Evolutionary conservation across 2,888 invertebrate species (phyloP).

Genomic region (Limnephilus lunatus): DNA sequence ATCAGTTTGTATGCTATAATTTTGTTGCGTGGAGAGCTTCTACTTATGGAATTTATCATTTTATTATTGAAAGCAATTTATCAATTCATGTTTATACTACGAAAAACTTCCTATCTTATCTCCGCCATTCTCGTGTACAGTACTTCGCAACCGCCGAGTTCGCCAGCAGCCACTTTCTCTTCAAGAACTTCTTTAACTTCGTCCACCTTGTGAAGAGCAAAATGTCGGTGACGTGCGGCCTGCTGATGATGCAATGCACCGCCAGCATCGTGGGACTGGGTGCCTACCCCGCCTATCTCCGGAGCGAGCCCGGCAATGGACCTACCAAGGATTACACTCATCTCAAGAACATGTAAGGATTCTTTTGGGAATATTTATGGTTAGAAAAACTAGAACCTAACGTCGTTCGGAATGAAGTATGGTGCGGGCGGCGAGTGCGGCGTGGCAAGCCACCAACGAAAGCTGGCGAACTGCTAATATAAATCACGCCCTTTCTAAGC

Average conservation of each 20-base stretch:
- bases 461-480: no score
- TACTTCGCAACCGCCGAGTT: conserved; percentile 41
- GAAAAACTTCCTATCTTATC: no score
- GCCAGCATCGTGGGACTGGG: conserved; percentile 69
- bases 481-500: no score
- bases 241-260: conserved; percentile 85
- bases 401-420: no score
- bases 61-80: no score
- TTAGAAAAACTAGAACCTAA: no score
- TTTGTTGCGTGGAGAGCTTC: no score
- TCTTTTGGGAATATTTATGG: not conserved
- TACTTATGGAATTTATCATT: no score
- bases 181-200: conserved; percentile 48
- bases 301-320: not conserved
- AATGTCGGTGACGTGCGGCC: conserved; percentile 32
- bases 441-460: no score
- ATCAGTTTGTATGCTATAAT: no score
- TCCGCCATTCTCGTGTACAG: not conserved
- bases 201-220: conserved; percentile 33
- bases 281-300: not conserved
- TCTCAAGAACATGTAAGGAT: conserved; percentile 32
- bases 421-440: no score
- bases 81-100: no score
- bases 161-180: conserved; percentile 38
- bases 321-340: conserved; percentile 18